phyloP scores from a whole-genome alignment of 2,888 invertebrate genomes.

The Rhopalosiphum nymphaeae region DNA sequence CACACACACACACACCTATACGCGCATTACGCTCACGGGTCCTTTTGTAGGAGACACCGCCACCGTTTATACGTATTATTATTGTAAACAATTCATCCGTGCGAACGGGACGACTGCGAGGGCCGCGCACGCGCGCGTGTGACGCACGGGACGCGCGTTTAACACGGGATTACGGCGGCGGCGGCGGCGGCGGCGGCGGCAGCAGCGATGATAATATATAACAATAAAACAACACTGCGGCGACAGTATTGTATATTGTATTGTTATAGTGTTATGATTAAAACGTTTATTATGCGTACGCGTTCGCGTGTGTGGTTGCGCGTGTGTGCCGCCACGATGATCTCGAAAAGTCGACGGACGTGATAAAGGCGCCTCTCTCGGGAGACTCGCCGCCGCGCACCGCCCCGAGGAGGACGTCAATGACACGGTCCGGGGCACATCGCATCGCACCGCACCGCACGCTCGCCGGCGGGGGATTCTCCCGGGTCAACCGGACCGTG shows the following conservation, averaged over 20 bases:
- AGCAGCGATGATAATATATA: conserved; percentile 14
- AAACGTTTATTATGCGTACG: not conserved
- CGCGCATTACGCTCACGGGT: not conserved
- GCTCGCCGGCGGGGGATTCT: conserved; percentile 18
- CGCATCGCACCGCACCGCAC: conserved; percentile 10
- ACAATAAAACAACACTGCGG: conserved; percentile 13
- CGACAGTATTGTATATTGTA: too few species aligned
- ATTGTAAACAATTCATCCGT: conserved; percentile 61
- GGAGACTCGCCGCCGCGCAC: conserved; percentile 30
- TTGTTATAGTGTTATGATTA: not conserved
- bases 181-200: too few species aligned
- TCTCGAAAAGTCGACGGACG: conserved; percentile 51
- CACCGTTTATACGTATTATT: conserved; percentile 40
- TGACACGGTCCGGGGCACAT: conserved; percentile 59
- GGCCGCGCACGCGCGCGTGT: conserved; percentile 48
- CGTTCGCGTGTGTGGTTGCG: conserved; percentile 4
- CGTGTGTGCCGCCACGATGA: conserved; percentile 4
- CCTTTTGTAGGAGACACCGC: conserved; percentile 32
- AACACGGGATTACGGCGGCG: conserved; percentile 48
- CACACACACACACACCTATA: not conserved
- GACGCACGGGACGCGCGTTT: conserved; percentile 33
- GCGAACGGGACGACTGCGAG: conserved; percentile 21
- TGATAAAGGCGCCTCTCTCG: conserved; percentile 58
- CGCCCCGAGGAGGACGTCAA: conserved; percentile 38
- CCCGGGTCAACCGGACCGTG: conserved; percentile 62